These are phyloP conservation scores for Amphipoea oculea DNA, from an alignment of 2,888 invertebrate genomes.

Conservation along the genomic window DNA sequence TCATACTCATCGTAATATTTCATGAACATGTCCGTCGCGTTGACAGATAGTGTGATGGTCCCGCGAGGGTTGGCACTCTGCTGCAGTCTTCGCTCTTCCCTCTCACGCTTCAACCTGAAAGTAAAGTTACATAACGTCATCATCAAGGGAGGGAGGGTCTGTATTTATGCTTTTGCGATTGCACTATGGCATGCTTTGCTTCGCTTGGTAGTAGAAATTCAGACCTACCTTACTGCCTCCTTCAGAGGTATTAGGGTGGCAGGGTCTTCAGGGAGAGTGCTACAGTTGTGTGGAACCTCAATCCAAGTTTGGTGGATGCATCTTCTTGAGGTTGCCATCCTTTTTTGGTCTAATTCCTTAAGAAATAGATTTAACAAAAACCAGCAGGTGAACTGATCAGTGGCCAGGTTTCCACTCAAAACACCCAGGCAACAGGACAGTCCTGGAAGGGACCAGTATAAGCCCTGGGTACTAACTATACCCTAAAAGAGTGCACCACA, in stretches of 20 bases:
- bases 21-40: slow-evolving; percentile 98
- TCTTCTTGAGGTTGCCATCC: too few species aligned
- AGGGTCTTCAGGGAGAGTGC: background rate
- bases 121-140: background rate
- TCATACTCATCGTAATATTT: slow-evolving; percentile 94
- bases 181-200: background rate
- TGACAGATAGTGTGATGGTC: slow-evolving; percentile 95
- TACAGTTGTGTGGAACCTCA: background rate
- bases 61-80: slow-evolving; percentile 98
- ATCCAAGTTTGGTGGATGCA: background rate
- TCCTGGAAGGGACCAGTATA: background rate
- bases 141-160: background rate
- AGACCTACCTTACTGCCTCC: background rate
- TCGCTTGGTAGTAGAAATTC: background rate
- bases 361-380: background rate
- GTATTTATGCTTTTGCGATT: background rate
- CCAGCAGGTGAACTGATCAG: background rate
- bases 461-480: background rate
- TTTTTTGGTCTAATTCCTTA: background rate
- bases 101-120: slow-evolving; percentile 92
- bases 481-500: background rate
- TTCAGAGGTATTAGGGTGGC: background rate
- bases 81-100: slow-evolving; percentile 96
- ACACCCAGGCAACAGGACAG: background rate
- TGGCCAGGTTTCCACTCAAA: background rate